Evolutionary conservation across 2,797 vertebrate species (phyloP).

Genomic region (Psittacula echo): DNA sequence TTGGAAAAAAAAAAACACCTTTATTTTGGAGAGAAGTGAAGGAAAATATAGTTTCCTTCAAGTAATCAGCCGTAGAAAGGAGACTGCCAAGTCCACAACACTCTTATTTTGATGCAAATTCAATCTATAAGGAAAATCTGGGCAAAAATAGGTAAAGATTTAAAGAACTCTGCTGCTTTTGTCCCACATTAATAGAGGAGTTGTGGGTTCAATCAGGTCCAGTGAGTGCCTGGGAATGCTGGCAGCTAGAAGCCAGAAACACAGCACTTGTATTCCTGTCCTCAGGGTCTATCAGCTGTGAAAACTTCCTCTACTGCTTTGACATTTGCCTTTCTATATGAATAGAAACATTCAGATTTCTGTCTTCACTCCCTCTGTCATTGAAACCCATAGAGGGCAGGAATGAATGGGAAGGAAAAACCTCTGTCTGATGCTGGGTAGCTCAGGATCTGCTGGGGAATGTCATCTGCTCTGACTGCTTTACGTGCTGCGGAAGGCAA

Average conservation of each 20-base stretch:
- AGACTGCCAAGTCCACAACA: not conserved
- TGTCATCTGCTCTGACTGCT: not conserved
- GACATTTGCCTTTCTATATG: not conserved
- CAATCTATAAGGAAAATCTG: not conserved
- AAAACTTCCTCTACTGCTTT: not conserved
- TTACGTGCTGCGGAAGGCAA: fast-evolving
- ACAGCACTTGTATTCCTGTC: not conserved
- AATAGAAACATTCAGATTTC: not conserved
- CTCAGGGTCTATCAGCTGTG: not conserved
- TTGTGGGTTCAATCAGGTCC: not conserved
- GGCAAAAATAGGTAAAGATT: not conserved
- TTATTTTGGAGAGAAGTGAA: not conserved
- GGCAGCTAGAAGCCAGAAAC: not conserved
- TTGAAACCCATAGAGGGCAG: fast-evolving
- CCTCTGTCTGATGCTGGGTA: not conserved
- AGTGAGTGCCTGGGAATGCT: not conserved
- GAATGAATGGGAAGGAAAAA: not conserved
- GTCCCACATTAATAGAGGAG: not conserved
- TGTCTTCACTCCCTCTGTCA: not conserved
- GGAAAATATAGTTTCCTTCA: not conserved
- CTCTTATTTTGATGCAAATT: fast-evolving
- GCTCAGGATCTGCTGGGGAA: not conserved
- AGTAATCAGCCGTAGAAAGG: not conserved
- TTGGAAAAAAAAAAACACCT: not conserved
- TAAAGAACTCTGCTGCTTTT: not conserved